Evolutionary conservation across 2,797 vertebrate genomes (phyloP).

Genomic region (Scleropages formosus): DNA sequence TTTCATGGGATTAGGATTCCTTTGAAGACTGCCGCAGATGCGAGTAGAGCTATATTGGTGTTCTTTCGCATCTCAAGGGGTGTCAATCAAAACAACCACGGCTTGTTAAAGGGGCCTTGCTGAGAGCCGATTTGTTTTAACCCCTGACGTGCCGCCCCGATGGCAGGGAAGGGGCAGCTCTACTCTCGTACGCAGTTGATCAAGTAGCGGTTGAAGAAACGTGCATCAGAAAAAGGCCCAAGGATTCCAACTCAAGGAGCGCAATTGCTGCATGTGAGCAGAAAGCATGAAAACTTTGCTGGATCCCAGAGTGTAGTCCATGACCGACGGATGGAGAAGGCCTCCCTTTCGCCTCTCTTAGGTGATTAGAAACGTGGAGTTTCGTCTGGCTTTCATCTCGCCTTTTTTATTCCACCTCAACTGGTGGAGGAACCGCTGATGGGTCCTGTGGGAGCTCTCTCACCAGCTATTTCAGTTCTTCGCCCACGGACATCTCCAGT

Average conservation of each 20-base stretch:
- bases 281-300: no score
- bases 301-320: no score
- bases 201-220: no score
- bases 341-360: background rate
- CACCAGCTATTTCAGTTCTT: constrained; percentile 40
- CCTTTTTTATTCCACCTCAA: constrained; percentile 28
- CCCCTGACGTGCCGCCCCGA: no score
- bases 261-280: no score
- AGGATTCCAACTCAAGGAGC: no score
- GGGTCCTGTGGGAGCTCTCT: constrained; percentile 28
- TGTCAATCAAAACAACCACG: constrained; percentile 14
- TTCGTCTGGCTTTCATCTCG: constrained; percentile 34
- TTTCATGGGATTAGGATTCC: constrained; percentile 17
- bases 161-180: background rate
- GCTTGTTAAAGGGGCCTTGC: background rate
- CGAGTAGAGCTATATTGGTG: background rate
- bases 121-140: background rate
- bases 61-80: constrained; percentile 3
- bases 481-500: constrained; percentile 25
- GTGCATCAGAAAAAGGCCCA: no score
- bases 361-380: constrained; percentile 21
- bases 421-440: constrained; percentile 32
- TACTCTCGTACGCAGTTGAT: no score
- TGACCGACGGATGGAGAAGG: background rate
- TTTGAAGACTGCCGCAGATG: background rate